Evolutionary conservation across 1,140 invertebrate species (phyloP).

Genomic region (Diabrotica virgifera): DNA sequence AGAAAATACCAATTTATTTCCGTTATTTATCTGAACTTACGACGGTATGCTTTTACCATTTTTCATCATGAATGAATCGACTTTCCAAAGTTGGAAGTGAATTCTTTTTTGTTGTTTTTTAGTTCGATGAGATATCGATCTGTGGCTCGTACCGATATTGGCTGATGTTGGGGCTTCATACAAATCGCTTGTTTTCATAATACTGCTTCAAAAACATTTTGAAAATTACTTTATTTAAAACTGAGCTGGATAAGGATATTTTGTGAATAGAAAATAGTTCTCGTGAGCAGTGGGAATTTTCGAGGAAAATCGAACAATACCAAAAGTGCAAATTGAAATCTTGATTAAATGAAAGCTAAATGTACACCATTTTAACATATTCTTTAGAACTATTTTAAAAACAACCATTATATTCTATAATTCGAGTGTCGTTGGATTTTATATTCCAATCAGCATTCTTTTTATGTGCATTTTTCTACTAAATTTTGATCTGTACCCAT

Average conservation of each 20-base stretch:
- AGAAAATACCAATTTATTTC: constrained; percentile 6
- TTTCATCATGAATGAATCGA: constrained; percentile 15
- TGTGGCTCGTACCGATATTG: constrained; percentile 5
- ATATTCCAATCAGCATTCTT: too few relatives aligned
- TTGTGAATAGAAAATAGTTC: not conserved
- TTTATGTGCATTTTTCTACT: too few relatives aligned
- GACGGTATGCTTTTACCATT: constrained; percentile 36
- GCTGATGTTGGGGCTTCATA: not conserved
- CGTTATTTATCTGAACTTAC: constrained; percentile 26
- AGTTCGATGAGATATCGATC: constrained; percentile 12
- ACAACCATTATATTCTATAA: too few relatives aligned
- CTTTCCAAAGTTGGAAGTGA: constrained; percentile 8
- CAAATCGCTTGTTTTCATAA: not conserved
- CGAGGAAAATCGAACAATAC: too few relatives aligned
- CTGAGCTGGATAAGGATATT: not conserved
- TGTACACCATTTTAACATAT: too few relatives aligned
- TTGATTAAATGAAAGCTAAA: too few relatives aligned
- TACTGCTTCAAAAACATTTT: not conserved
- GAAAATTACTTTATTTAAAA: not conserved
- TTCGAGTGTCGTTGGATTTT: too few relatives aligned
- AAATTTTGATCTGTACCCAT: too few relatives aligned
- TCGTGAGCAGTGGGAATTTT: too few relatives aligned
- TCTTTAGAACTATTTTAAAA: too few relatives aligned
- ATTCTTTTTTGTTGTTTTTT: constrained; percentile 17
- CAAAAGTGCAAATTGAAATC: too few relatives aligned